phyloP scores from a whole-genome alignment of 2,113 vertebrate species.

The Felis chaus region DNA sequence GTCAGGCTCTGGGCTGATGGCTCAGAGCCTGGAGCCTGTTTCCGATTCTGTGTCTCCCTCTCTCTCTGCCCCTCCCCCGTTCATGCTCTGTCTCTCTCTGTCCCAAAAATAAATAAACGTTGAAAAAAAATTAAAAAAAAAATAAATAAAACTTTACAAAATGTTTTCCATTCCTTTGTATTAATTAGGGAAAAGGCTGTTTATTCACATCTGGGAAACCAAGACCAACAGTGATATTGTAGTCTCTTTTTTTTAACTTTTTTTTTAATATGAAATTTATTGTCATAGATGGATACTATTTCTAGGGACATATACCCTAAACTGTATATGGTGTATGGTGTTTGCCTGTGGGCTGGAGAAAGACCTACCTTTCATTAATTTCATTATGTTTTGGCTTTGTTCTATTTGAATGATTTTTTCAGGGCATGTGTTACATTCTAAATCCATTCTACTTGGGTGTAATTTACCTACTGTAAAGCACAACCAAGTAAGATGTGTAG shows the following conservation, averaged over 20 bases:
- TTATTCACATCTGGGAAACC: not conserved
- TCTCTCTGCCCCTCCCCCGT: too few species aligned
- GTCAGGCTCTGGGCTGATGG: too few species aligned
- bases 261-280: too few species aligned
- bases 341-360: not conserved
- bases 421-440: not conserved
- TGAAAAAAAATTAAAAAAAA: too few species aligned
- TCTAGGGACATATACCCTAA: not conserved
- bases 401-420: not conserved
- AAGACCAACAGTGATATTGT: slow-evolving; percentile 43
- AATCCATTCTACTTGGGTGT: not conserved
- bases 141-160: slow-evolving; percentile 43
- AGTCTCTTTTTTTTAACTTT: not conserved
- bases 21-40: too few species aligned
- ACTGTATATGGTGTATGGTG: not conserved
- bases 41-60: too few species aligned
- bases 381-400: not conserved
- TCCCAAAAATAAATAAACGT: too few species aligned
- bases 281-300: not conserved
- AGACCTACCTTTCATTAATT: not conserved
- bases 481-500: not conserved
- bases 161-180: slow-evolving; percentile 46
- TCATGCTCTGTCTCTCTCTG: too few species aligned
- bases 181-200: slow-evolving; percentile 8
- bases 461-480: not conserved